A percentile compares a stretch with the other conserved stretches of the same genome.
These are phyloP conservation scores for Lophius piscatorius DNA, from an alignment of 2,113 vertebrate genomes.

Conservation along the genomic window DNA sequence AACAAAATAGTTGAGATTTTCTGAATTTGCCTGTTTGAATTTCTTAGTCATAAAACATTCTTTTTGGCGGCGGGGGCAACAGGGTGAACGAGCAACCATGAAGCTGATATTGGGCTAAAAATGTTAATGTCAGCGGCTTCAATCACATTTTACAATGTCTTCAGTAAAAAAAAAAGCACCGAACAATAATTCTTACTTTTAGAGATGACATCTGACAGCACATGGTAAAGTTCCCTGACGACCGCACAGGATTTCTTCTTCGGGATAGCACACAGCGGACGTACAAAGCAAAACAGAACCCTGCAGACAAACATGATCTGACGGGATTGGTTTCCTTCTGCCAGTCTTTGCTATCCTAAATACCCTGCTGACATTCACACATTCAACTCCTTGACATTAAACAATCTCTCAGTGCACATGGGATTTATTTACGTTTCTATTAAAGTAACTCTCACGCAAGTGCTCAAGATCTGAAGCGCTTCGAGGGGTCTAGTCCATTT, in stretches of 20 bases:
- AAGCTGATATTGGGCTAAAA: too few relatives aligned
- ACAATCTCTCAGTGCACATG: slow-evolving; percentile 12
- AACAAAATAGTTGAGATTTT: too few relatives aligned
- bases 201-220: slow-evolving; percentile 54
- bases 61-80: too few relatives aligned
- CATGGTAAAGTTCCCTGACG: slow-evolving; percentile 43
- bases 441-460: slow-evolving; percentile 58
- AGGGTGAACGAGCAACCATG: too few relatives aligned
- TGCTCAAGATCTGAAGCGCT: slow-evolving; percentile 52
- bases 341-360: slow-evolving; percentile 29
- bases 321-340: slow-evolving; percentile 38
- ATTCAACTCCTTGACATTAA: slow-evolving; percentile 17
- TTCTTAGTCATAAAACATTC: too few relatives aligned
- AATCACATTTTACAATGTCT: too few relatives aligned
- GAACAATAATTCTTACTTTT: slow-evolving; percentile 24
- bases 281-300: slow-evolving; percentile 27
- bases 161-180: too few relatives aligned
- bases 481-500: slow-evolving; percentile 46
- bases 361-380: slow-evolving; percentile 34
- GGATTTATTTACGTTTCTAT: slow-evolving; percentile 33
- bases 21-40: too few relatives aligned
- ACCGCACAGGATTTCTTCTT: slow-evolving; percentile 19
- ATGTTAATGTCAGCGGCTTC: too few relatives aligned
- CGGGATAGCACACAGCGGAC: slow-evolving; percentile 27
- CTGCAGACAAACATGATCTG: slow-evolving; percentile 31